Evolutionary conservation across 2,113 vertebrate genomes (phyloP), one percentile per base, ranked within the genome.

Genomic region (Pitta sordida): DNA sequence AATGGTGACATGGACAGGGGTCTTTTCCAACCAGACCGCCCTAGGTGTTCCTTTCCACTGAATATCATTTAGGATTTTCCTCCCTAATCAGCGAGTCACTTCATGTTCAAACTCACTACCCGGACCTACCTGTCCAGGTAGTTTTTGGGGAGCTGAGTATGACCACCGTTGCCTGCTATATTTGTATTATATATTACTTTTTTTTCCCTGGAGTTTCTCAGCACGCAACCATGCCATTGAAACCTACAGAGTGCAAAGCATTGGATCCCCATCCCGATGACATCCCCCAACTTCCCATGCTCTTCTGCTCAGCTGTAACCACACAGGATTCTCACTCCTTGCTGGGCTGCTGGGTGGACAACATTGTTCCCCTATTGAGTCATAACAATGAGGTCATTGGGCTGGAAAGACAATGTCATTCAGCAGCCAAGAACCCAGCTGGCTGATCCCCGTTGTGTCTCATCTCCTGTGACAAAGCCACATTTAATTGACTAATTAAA

Each of bases 401-500:
- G 70, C 93, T 96, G 94, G 95, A 96, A 94, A 67, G 93, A 86
- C 68, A 95, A 83, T 94, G 94, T 87, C 90, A 91, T 94, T 95
- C 93, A 95, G 90, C 93, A 95, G 93, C 91, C 95, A 95, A 94
- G 95, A 96, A 91, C 89, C 81, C 94, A 95, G 95, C 94, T 95
- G 96, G 81, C 84, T 80, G 91, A 85, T 94, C 93, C 87, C 2
- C 6, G 24, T 79, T 92, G 78, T 94, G 93, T 87, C 93, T 96
- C 93, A 93, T 94, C 95, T 92, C 78, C 91, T 92, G 24, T 91
- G 94, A 95, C 87, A 94, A 92, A 94, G 91, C 56, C 95, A 92
- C 84, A 44, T 84, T 85, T 91, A 94, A 95, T 91, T 90, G 91
- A 95, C 87, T 94, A 91, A 96, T 94, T 92, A 92, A 94, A 96